phyloP scores from a whole-genome alignment of 2,888 invertebrate genomes.

The Athetis lepigone region DNA sequence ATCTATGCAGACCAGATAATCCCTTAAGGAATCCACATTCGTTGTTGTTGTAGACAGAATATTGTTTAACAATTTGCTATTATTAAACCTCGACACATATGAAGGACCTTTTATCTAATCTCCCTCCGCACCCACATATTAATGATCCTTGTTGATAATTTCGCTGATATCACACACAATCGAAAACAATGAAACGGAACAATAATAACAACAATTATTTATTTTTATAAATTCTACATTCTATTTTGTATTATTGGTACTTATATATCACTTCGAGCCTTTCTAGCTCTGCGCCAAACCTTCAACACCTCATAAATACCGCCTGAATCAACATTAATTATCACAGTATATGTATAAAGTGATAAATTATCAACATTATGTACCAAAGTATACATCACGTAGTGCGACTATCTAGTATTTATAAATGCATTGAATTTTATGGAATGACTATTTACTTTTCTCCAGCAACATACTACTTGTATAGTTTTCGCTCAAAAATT shows the following conservation, averaged over 20 bases:
- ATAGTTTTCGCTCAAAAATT: not conserved
- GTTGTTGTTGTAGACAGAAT: no score
- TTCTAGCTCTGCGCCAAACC: conserved; percentile 6
- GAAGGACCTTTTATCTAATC: no score
- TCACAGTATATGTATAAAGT: not conserved
- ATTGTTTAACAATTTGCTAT: no score
- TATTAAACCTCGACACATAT: no score
- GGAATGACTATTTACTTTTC: conserved; percentile 10
- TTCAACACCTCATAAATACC: conserved; percentile 20
- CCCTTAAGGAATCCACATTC: no score
- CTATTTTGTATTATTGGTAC: conserved; percentile 28
- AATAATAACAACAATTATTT: conserved; percentile 22
- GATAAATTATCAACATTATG: conserved; percentile 1
- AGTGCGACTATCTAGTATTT: not conserved
- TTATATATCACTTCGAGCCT: conserved; percentile 44
- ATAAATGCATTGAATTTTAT: conserved; percentile 31
- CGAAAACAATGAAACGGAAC: conserved; percentile 4
- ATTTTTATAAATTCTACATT: conserved; percentile 41
- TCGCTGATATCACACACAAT: not conserved
- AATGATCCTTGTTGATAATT: no score
- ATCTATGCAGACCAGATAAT: no score
- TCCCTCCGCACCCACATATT: no score
- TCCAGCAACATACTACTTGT: not conserved
- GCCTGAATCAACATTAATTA: conserved; percentile 8
- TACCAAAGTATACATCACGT: not conserved